Evolutionary conservation across 2,888 invertebrate species (phyloP), one percentile per base, ranked within the genome.

Genomic region (Pterobdella sp.): DNA sequence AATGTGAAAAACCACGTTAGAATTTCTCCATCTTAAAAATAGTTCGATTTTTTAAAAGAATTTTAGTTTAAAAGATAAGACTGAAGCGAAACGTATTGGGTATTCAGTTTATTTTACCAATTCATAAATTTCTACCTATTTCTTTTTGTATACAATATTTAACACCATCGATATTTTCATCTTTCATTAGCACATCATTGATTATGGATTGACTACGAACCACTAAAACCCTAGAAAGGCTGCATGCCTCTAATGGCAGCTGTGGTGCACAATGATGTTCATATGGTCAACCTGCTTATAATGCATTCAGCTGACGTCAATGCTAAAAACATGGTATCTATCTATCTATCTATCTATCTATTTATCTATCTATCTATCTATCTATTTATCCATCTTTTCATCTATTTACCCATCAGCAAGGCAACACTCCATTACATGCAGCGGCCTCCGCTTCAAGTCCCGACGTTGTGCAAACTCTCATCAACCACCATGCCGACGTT

Each of bases 371-470:
- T 63, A 7, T 63, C 4, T 63, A 7, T 14, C 10, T 63, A 14
- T 63, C 31, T n/a, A 63, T 63, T 63, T 26, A 14, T 63, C n/a
- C 7, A 14, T 63, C n/a, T n/a, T 26, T 63, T n/a, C 63, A 63
- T 26, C n/a, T n/a, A 14, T 63, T n/a, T 29, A 49, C n/a, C 26
- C 69, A 49, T 29, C 77, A 95, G 86, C 87, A 94, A 76, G 94
- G 94, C 77, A 95, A 97, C 80, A 94, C 96, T 0, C 93, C 98
- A 0, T 86, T 98, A 35, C 98, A 98, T 85, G 86, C 98, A 81
- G 97, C 98, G 0, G 95, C 97, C 0, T 94, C 94, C 84, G 96
- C 97, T 69, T 97, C 97, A 0, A 96, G 98, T 81, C 91, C 92
- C 0, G 94, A 95, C 81, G 94, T 97, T 0, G 95, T 97, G 0